These are phyloP conservation scores for Erinaceus europaeus DNA, from an alignment of 2,113 vertebrate species.

Conservation along the genomic window DNA sequence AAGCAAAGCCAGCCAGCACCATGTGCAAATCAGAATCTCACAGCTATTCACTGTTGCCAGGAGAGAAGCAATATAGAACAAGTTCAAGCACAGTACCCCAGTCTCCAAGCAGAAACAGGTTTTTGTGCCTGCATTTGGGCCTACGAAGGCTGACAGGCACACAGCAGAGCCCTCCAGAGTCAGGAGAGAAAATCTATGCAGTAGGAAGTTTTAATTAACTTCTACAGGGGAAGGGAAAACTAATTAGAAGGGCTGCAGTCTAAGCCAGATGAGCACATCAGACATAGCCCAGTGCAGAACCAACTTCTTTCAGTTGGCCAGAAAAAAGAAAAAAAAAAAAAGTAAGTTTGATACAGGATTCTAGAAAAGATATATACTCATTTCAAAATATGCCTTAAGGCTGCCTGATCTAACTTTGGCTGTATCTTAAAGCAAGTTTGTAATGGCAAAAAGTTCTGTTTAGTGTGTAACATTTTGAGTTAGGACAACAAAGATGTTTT, in stretches of 20 bases:
- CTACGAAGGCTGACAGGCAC: background rate
- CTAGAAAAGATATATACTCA: background rate
- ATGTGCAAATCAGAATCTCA: background rate
- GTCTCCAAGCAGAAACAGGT: background rate
- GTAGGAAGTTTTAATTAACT: slow-evolving; percentile 54
- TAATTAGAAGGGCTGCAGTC: background rate
- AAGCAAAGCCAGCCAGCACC: slow-evolving; percentile 14
- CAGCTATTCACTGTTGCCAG: background rate
- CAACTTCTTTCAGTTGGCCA: background rate
- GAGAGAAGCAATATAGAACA: background rate
- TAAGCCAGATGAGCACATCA: background rate
- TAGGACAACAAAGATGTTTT: background rate
- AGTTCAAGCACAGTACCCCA: background rate
- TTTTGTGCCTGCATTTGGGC: background rate
- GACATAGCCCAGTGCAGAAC: background rate
- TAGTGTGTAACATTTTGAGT: too few relatives aligned
- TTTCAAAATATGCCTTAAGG: background rate
- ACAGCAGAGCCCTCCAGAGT: background rate
- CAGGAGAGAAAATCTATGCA: background rate
- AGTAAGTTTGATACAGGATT: background rate
- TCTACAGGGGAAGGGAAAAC: slow-evolving; percentile 28
- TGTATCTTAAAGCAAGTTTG: background rate
- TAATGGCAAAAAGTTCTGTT: too few relatives aligned
- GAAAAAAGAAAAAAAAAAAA: background rate
- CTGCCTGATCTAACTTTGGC: background rate